Evolutionary conservation across 2,797 vertebrate genomes (phyloP), one percentile per base, ranked within the genome.

Genomic region (Mus spretus): DNA sequence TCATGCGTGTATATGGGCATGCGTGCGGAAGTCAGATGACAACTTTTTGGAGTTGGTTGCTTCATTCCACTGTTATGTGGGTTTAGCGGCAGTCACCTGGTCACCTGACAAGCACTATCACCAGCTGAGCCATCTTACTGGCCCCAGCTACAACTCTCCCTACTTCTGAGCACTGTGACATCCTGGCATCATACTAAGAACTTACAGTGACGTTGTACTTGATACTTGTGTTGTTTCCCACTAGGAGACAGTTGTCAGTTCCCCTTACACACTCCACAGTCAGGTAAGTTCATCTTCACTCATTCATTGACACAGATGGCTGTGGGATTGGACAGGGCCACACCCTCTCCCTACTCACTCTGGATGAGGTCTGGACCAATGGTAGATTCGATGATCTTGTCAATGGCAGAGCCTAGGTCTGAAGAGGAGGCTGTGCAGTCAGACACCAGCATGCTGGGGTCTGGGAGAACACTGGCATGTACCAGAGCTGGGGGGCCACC

Each of bases 341-440:
- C 13, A 53, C 53, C 80, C 12, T 84, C 57, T 26, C 63, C 53
- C 22, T 2, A 97, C 98, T 98, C 98, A 99, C 99, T 99, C 98
- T 99, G 99, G 98, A 99, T 99, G 97, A 99, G 99, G 97, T 99
- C 99, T 0, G 99, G 99, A 44, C 99, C 99, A 0, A 99, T 99
- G 1, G 99, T 99, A 91, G 99, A 99, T 98, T 99, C 99, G 0
- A 99, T 99, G 97, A 99, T 99, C 98, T 99, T 99, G 98, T 99
- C 99, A 2, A 99, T 99, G 94, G 99, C 99, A 20, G 99, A 99
- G 14, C 99, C 99, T 3, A 99, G 98, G 98, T 99, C 99, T 0
- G 99, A 99, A 74, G 99, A 99, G 0, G 99, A 99, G 61, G 99
- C 99, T 2, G 99, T 99, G 91, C 99, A 99, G 97, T 99, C 99